These are phyloP conservation scores for Corythoichthys haematopterus DNA, from an alignment of 2,113 vertebrate species.

Conservation along the genomic window DNA sequence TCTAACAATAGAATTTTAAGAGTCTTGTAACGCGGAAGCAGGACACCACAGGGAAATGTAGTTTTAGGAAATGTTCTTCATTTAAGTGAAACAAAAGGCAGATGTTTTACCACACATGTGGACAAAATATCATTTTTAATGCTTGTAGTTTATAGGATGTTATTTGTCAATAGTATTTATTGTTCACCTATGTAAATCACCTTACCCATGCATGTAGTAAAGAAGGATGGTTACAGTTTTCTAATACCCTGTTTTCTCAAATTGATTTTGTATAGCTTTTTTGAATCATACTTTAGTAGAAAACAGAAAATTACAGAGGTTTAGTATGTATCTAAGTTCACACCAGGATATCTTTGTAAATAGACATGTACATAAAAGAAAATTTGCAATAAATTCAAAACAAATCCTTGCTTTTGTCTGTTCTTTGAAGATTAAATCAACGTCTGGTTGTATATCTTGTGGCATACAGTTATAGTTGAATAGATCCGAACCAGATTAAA, in stretches of 20 bases:
- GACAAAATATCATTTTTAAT: slow-evolving; percentile 45
- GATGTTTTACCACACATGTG: slow-evolving; percentile 27
- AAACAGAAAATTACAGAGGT: slow-evolving; percentile 45
- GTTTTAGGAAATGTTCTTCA: slow-evolving; percentile 26
- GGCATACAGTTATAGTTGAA: too few relatives aligned
- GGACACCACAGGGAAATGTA: slow-evolving; percentile 17
- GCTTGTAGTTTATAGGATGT: slow-evolving; percentile 59
- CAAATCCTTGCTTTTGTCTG: slow-evolving; percentile 17
- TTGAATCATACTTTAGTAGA: slow-evolving; percentile 54
- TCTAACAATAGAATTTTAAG: slow-evolving; percentile 18
- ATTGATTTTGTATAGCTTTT: slow-evolving; percentile 55
- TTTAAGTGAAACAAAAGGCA: slow-evolving; percentile 14
- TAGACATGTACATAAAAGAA: slow-evolving; percentile 72
- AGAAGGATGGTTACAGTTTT: slow-evolving; percentile 51
- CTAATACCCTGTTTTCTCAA: slow-evolving; percentile 52
- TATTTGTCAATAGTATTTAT: slow-evolving; percentile 79
- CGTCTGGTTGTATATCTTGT: background rate
- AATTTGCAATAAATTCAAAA: slow-evolving; percentile 69
- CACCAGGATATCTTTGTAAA: slow-evolving; percentile 66
- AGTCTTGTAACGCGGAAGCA: slow-evolving; percentile 7
- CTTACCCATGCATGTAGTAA: slow-evolving; percentile 50
- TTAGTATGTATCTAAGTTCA: slow-evolving; percentile 38
- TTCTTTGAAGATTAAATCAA: background rate
- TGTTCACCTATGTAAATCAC: slow-evolving; percentile 61
- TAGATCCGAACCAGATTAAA: too few relatives aligned